Base-by-base conservation (phyloP, 2,797 vertebrate species). In the Spinus olivaceus region DNA sequence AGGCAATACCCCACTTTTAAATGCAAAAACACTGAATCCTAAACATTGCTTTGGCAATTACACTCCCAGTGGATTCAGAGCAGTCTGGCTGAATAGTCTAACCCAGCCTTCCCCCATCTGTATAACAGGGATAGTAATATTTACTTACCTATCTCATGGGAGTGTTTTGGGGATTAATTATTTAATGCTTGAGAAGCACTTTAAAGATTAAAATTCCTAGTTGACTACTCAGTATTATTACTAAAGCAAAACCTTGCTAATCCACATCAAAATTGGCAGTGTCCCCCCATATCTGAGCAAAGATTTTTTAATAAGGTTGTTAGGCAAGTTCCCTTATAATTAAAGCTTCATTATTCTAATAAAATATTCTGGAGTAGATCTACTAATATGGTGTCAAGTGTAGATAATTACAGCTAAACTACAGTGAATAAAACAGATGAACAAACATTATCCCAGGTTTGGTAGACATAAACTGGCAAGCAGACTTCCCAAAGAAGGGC, bases 121-220 rank as follows among this genome's bases (percentile, higher is more conserved):
- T 76, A 4, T 51, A 60, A 84, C 2, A 3, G 30, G 69, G 49
- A 69, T 63, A 83, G 89, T 51, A 76, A 81, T 88, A 88, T 95
- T 93, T 94, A 76, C 61, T 83, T 60, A 76, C 39, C 19, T 63
- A 41, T 72, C 87, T 94, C 79, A 49, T 56, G 80, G 81, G 72
- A 83, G 12, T 57, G 33, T 72, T 90, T 72, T 46, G 41, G 24
- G 20, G 72, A 81, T 95, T 93, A 92, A 93, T 93, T 72, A 88
- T 90, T 92, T 92, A 90, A 91, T 84, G 82, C 66, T 94, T 88
- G 81, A 88, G 92, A 96, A 91, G 63, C 56, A 72, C 56, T 81
- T 94, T 84, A 91, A 92, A 90, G 82, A 97, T 91, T 86, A 90
- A 88, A 92, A 95, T 90, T 86, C 80, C 87, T 79, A 81, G 54